Percentiles rank a stretch among this genome's conserved stretches.
These are phyloP conservation scores for Manis crassicaudata DNA, from an alignment of 2,797 vertebrate species.

Conservation along the genomic window DNA sequence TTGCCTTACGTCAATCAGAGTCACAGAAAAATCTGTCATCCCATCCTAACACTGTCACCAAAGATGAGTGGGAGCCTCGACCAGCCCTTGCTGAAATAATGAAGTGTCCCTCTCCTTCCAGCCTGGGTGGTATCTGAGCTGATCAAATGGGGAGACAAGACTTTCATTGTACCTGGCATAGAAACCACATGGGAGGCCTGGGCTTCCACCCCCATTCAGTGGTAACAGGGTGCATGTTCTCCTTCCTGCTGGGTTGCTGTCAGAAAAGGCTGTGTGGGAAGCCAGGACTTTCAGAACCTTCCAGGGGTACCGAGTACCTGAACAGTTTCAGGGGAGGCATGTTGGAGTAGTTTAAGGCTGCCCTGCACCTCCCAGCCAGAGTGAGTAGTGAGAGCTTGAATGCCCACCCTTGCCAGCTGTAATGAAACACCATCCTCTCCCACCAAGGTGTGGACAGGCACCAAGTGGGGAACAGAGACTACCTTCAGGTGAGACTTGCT, in stretches of 20 bases:
- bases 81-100: not conserved
- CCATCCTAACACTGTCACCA: not conserved
- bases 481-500: not conserved
- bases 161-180: not conserved
- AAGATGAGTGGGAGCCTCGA: not conserved
- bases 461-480: not conserved
- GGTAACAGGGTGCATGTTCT: not conserved
- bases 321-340: not conserved
- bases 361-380: too few species aligned
- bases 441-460: not conserved
- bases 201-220: not conserved
- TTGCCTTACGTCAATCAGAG: not conserved
- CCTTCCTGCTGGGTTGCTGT: not conserved
- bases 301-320: not conserved
- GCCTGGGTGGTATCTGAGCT: not conserved
- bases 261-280: not conserved
- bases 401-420: rapidly evolving
- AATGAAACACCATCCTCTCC: not conserved
- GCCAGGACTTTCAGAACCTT: not conserved
- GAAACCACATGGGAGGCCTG: not conserved
- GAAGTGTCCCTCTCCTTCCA: not conserved
- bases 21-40: not conserved
- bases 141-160: not conserved
- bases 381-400: not conserved
- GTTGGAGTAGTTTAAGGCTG: not conserved